Base-by-base conservation (phyloP, 2,113 vertebrate genomes). In the Fregetta grallaria region DNA sequence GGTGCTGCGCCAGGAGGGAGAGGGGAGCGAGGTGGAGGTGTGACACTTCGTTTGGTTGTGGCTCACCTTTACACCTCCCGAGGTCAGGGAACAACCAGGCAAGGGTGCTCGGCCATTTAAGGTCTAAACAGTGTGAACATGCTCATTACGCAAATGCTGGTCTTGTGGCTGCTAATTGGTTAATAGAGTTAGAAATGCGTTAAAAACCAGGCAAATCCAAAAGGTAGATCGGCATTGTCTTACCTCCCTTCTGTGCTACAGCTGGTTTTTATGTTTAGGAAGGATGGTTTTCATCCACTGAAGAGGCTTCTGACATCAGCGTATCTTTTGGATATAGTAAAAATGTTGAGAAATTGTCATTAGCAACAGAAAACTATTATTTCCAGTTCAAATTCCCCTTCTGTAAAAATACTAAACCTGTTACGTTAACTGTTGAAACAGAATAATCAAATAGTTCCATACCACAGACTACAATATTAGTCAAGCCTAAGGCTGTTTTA, bases 401-500 rank as follows among this genome's bases (percentile, higher is more conserved):
- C 75, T 80, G 76, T 76, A 73, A 86, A 56, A 86, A 53, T 38
- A 67, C 75, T 52, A 36, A 90, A 86, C 30, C 85, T 86, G 47
- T 86, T 86, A 19, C 45, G 52, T 86, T 77, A 90, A 73, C 75
- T 92, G 86, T 66, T 78, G 87, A 85, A 94, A 82, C 59, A 92
- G 75, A 94, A 73, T 73, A 86, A 92, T 96, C 79, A 88, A 80
- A 78, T 44, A 77, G 63, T 49, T 96, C 72, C 30, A 23, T 83
- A 34, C 68, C 45, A 47, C n/a, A 50, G 88, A 87, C 89, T 78
- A 49, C 81, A 55, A 3, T 29, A 42, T 70, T 26, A 70, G 82
- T 75, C 44, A 67, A 90, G 67, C 83, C 89, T 32, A 44, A 72
- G 91, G 96, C 94, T 93, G 45, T 71, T 96, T 94, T 80, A 66